Evolutionary conservation across 2,113 vertebrate species (phyloP).

Genomic region (Megaceryle torquata): DNA sequence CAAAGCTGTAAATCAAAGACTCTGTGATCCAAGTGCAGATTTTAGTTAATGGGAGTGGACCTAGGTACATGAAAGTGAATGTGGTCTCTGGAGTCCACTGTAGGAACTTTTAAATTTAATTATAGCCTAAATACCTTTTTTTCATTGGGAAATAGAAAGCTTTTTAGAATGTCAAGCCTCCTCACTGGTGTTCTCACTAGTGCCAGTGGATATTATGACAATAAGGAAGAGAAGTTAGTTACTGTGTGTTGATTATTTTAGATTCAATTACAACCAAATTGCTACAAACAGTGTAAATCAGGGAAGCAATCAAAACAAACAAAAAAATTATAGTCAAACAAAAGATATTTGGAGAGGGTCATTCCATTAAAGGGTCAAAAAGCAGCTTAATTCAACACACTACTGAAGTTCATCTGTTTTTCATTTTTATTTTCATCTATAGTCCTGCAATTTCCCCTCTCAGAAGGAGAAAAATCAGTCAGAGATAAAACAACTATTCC

Average conservation of each 20-base stretch:
- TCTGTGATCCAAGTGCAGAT: constrained; percentile 8
- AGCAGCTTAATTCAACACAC: neutral
- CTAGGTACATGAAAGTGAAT: neutral
- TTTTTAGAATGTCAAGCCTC: constrained; percentile 10
- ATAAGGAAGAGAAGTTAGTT: neutral
- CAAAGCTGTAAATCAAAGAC: neutral
- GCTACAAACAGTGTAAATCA: neutral
- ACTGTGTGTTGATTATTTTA: neutral
- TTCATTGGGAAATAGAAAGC: neutral
- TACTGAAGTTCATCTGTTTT: neutral
- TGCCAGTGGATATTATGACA: neutral
- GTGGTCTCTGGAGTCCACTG: neutral
- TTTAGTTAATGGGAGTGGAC: neutral
- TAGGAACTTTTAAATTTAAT: neutral
- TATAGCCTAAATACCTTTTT: constrained; percentile 34
- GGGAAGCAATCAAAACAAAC: neutral
- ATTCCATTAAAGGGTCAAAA: neutral
- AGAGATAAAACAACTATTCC: neutral
- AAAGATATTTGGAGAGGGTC: neutral
- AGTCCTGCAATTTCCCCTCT: neutral
- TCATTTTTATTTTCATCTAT: neutral
- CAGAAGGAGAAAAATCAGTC: neutral
- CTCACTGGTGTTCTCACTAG: neutral
- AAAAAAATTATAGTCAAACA: neutral
- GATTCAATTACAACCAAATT: neutral